Conservation (phyloP, 2,888 invertebrate species). For the Camptogramma bilineatum region DNA sequence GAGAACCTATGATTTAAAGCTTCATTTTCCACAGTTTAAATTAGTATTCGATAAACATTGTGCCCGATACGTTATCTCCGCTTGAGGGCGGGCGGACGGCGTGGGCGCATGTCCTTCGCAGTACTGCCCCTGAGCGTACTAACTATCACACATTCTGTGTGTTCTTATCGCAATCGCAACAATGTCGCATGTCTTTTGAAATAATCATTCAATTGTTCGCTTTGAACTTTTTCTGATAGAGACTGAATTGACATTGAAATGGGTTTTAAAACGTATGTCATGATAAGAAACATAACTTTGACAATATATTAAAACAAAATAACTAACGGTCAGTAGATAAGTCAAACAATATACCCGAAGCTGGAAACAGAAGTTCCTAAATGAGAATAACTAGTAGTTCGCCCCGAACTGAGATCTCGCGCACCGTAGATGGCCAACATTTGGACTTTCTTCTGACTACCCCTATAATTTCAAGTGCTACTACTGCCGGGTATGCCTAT, state of each 20-base stretch:
- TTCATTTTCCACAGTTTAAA: constrained; percentile 24
- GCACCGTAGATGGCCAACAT: too few species aligned
- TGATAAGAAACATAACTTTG: constrained; percentile 15
- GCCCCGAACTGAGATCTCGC: too few species aligned
- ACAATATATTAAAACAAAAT: neutral
- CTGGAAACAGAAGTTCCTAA: neutral
- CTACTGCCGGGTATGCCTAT: too few species aligned
- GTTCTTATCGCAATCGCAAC: constrained; percentile 51
- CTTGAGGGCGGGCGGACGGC: constrained; percentile 58
- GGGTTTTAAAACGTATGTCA: constrained; percentile 15
- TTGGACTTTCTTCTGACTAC: too few species aligned
- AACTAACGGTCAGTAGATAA: neutral
- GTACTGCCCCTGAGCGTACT: constrained; percentile 63
- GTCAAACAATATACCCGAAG: neutral
- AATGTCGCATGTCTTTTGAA: constrained; percentile 55
- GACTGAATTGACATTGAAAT: constrained; percentile 32
- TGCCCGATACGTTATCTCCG: constrained; percentile 66
- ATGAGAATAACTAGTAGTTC: constrained; percentile 52
- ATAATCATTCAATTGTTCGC: constrained; percentile 27
- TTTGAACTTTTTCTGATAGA: constrained; percentile 20
- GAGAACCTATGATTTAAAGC: constrained; percentile 12
- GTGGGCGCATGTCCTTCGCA: constrained; percentile 79
- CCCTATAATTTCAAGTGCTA: too few species aligned
- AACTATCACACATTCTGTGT: constrained; percentile 20
- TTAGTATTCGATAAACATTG: constrained; percentile 40